These are phyloP conservation scores for Dendronephthya gigantea DNA, from an alignment of 64 coral and sea anemone species.

Conservation along the genomic window DNA sequence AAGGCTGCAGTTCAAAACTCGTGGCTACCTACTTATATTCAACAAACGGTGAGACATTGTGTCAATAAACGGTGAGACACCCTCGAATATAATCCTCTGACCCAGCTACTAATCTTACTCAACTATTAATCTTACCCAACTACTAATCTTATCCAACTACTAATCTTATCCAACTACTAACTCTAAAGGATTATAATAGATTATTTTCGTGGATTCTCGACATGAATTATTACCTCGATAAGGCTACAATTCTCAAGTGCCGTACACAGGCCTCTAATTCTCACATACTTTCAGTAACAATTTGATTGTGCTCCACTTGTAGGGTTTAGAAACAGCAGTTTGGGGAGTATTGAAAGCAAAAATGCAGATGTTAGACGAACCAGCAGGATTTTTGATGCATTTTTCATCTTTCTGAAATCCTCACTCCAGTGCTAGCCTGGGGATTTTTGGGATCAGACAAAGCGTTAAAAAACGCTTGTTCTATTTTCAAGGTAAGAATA, in stretches of 20 bases:
- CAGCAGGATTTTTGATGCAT: conserved; percentile 5
- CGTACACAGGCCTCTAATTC: too few species aligned
- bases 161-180: too few species aligned
- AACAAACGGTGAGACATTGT: conserved; percentile 3
- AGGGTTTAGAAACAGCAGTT: conserved; percentile 7
- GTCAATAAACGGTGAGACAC: too few species aligned
- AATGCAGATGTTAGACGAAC: conserved; percentile 13
- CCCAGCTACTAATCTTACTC: background rate
- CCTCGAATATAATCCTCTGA: background rate
- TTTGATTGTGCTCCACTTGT: too few species aligned
- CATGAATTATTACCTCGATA: too few species aligned
- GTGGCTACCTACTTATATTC: conserved; percentile 10
- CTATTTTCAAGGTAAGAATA: background rate
- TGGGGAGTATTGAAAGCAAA: conserved; percentile 15
- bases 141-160: too few species aligned
- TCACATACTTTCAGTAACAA: too few species aligned
- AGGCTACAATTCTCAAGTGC: too few species aligned
- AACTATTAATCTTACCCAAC: background rate
- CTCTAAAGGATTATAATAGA: too few species aligned
- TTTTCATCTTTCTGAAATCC: conserved; percentile 6
- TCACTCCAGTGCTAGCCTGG: conserved; percentile 10
- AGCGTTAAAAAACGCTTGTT: background rate
- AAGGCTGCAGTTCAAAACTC: background rate
- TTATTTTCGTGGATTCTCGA: too few species aligned
- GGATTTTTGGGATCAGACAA: conserved; percentile 11